Base-by-base conservation (phyloP, 2,113 vertebrate species). In the Montifringilla adamsi region DNA sequence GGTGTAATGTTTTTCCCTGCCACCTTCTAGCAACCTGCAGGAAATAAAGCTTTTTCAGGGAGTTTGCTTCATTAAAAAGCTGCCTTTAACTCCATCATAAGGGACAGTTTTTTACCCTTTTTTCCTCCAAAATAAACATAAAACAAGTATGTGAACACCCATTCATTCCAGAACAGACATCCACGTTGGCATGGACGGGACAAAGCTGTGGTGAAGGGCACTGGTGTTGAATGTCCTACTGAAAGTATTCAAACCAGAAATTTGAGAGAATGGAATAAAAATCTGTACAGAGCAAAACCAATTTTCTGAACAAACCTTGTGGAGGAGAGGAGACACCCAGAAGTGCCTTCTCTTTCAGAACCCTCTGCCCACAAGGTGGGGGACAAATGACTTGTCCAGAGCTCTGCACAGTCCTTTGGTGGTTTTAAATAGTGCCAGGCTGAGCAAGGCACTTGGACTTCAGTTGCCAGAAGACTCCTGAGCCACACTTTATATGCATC, bases 21-120 rank as follows among this genome's bases (percentile, higher is more conserved):
- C 56, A 64, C 64, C 60, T 89, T 87, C 64, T 14, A 77, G 28
- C 39, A 96, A 87, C 24, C 52, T 93, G 52, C 24, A 75, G 47
- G 47, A 87, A 89, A 78, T 20, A 84, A 84, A 76, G 12, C 4
- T 80, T 60, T 70, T 93, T 83, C 56, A 50, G 43, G 78, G 39
- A 92, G 9, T 50, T 85, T 82, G 13, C 7, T 76, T 88, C 44
- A 64, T 72, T 28, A 85, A 93, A 70, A 16, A 12, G 12, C 39
- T 56, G 41, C 15, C 30, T 89, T 87, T 28, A 64, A 56, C 64
- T 78, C 35, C 50, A 63, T 28, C 19, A 30, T 15, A 77, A 84
- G 21, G 50, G 19, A 59, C 21, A 20, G n/a, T 47, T 55, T 90
- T 95, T 74, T 77, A 70, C 43, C 6, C 17, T 75, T 79, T 87